Evolutionary conservation across 2,113 vertebrate genomes (phyloP).

Genomic region (Columbina picui): DNA sequence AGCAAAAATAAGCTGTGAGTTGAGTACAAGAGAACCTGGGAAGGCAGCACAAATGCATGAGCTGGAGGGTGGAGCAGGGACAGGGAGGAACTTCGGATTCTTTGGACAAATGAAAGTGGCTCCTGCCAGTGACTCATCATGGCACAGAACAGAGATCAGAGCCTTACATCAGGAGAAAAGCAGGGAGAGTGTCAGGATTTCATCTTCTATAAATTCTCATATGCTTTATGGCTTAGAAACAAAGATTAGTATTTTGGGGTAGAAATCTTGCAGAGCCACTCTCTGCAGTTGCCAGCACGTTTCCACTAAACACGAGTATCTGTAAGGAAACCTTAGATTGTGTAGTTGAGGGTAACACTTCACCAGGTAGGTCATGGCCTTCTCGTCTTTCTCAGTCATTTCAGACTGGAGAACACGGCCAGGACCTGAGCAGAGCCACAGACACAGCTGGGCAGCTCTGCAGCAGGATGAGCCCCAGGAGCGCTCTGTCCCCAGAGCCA

Average conservation of each 20-base stretch:
- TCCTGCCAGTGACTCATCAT: constrained; percentile 33
- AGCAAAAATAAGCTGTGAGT: not conserved
- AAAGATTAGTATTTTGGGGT: not conserved
- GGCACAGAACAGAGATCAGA: not conserved
- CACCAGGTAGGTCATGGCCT: not conserved
- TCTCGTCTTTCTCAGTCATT: not conserved
- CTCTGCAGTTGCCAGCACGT: not conserved
- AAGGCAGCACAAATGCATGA: not conserved
- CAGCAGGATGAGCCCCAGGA: not conserved
- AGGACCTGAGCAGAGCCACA: not conserved
- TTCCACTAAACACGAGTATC: not conserved
- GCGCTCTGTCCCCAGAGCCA: not conserved
- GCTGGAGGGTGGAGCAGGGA: not conserved
- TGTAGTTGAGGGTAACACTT: not conserved
- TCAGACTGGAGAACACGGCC: not conserved
- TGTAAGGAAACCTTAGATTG: not conserved
- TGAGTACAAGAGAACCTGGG: constrained; percentile 9
- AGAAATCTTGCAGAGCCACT: constrained; percentile 9
- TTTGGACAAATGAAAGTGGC: not conserved
- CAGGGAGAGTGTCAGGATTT: not conserved
- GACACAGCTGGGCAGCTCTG: not conserved
- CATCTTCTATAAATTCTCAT: constrained; percentile 12
- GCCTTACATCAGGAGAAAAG: constrained; percentile 6
- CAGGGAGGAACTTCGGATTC: not conserved
- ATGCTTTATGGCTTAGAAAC: constrained; percentile 8